Conservation (phyloP, 2,113 vertebrate species). For the Pteronura brasiliensis region DNA sequence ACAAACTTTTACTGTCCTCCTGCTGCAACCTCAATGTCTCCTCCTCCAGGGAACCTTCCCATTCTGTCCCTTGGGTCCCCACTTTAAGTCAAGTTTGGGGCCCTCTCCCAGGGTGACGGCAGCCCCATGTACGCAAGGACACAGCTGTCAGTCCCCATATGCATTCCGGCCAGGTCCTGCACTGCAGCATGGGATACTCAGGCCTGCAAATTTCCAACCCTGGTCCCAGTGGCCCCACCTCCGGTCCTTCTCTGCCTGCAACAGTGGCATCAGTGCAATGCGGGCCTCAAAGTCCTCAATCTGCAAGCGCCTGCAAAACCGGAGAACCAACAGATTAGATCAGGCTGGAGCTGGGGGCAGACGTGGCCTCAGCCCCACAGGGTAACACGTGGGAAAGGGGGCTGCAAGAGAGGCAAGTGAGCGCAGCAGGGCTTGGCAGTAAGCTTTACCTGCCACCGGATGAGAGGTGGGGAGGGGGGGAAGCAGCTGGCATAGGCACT, state of each 20-base stretch:
- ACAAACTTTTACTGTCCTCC: background rate
- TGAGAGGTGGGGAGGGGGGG: background rate
- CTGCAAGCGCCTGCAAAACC: slow-evolving; percentile 84
- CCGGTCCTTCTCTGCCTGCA: slow-evolving; percentile 92
- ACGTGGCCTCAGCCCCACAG: background rate
- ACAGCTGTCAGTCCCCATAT: background rate
- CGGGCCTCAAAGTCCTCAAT: slow-evolving; percentile 93
- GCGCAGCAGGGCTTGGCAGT: background rate
- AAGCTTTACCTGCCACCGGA: background rate
- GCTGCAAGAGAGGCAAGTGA: background rate
- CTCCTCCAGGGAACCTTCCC: background rate
- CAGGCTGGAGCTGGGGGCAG: background rate
- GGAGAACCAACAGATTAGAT: background rate
- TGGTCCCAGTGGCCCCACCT: slow-evolving; percentile 75
- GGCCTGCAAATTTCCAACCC: background rate
- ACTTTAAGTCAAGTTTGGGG: background rate
- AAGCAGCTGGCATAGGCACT: background rate
- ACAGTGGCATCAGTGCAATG: slow-evolving; percentile 89
- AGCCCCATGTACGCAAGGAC: background rate
- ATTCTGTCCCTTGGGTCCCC: background rate
- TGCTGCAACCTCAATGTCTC: background rate
- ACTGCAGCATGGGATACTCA: background rate
- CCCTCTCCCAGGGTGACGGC: background rate
- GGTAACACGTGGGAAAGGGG: background rate
- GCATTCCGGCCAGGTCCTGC: background rate